These are phyloP conservation scores for Actinopyga echinites DNA, from an alignment of 53 echinoderm and acorn worm species.

Conservation along the genomic window DNA sequence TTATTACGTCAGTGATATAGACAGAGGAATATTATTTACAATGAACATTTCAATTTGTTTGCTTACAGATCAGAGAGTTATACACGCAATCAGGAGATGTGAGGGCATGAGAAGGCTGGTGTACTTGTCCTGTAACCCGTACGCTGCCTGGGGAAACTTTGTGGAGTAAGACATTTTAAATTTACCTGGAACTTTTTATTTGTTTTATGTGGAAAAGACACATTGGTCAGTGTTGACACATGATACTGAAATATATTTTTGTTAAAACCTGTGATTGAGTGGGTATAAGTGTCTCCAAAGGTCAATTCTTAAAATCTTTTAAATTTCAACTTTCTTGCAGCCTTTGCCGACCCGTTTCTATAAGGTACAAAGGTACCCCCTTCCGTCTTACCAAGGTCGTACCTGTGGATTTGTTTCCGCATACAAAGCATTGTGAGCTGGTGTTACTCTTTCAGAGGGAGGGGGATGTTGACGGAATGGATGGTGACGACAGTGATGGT, in stretches of 20 bases:
- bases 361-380: slow-evolving; percentile 69
- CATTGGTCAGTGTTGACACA: too few relatives aligned
- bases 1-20: too few relatives aligned
- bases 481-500: background rate
- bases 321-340: slow-evolving; percentile 33
- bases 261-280: background rate
- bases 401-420: slow-evolving; percentile 82
- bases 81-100: slow-evolving; percentile 84
- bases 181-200: too few relatives aligned
- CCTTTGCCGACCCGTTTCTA: slow-evolving; percentile 71
- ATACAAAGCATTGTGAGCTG: slow-evolving; percentile 82
- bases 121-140: slow-evolving; percentile 85
- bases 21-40: background rate
- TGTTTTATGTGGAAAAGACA: too few relatives aligned
- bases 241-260: too few relatives aligned
- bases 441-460: slow-evolving; percentile 71
- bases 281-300: background rate
- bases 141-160: slow-evolving; percentile 75
- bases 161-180: slow-evolving; percentile 63
- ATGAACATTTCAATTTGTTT: background rate
- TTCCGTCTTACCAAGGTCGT: slow-evolving; percentile 70
- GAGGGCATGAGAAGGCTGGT: slow-evolving; percentile 67
- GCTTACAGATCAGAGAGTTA: slow-evolving; percentile 71
- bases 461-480: background rate
- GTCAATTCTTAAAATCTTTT: background rate